Evolutionary conservation across 2,113 vertebrate genomes (phyloP), one percentile per base, ranked within the genome.

Genomic region (Zeus faber): DNA sequence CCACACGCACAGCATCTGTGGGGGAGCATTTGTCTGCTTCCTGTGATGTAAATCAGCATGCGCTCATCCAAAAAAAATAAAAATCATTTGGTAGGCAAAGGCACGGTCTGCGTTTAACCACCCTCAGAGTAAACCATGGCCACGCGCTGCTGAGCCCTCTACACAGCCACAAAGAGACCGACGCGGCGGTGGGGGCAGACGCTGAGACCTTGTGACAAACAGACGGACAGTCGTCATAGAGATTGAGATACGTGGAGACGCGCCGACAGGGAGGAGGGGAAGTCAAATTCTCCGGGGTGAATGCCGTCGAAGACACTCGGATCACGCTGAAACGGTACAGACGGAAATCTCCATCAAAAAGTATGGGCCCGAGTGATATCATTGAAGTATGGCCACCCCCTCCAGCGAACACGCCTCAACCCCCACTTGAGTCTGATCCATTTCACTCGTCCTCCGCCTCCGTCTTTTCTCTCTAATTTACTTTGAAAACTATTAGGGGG

Each of bases 81-180:
- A 70, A 65, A 44, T 66, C 16, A 87, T 87, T 85, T 87, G 83
- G 4, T 82, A 83, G 65, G 76, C 73, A 87, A 87, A 85, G 54
- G 31, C 4, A n/a, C 44, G 57, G 81, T 69, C 62, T 59, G 67
- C 43, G 51, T 65, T 70, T 77, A 79, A 81, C 81, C 76, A 82
- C 64, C 70, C 64, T 51, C 64, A 61, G 63, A 76, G 70, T 71
- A 81, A 83, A 84, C 79, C 58, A 58, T 53, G 44, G 74, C 67
- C 78, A 83, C 24, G 81, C 68, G 47, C 74, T 68, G 50, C 5
- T 70, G 65, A 79, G 59, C 74, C 62, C 80, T 72, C 78, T 78
- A 81, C 21, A 24, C 17, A 29, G 24, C n/a, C 81, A 78, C 45
- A 52, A 20, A 64, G 23, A 45, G 14, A 58, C 22, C 5, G 3